Conservation (phyloP, 2,888 invertebrate genomes). For the Himalopsyche kuldschensis region DNA sequence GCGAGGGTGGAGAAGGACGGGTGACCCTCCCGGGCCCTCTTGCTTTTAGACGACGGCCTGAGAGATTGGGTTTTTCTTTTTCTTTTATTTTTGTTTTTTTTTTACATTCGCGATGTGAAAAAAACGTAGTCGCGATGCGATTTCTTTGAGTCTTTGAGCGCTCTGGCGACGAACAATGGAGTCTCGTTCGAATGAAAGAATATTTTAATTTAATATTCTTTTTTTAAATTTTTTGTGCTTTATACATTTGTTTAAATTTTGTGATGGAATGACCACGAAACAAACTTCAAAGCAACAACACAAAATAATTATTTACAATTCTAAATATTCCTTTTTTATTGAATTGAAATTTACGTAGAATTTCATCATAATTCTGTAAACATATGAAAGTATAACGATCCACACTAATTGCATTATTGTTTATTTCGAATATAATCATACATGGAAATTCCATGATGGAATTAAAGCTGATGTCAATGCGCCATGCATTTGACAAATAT, state of each 20-base stretch:
- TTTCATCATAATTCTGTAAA: too few relatives aligned
- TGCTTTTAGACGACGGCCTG: not conserved
- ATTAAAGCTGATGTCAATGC: too few relatives aligned
- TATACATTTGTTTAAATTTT: not conserved
- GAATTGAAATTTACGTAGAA: too few relatives aligned
- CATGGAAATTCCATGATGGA: too few relatives aligned
- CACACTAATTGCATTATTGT: too few relatives aligned
- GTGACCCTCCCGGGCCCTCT: slow-evolving; percentile 13
- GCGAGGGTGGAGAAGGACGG: slow-evolving; percentile 38
- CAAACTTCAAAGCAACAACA: not conserved
- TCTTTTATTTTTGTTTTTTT: not conserved
- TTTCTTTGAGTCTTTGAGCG: not conserved
- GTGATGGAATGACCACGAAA: not conserved
- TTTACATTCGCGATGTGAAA: not conserved
- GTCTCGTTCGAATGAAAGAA: not conserved
- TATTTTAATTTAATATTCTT: not conserved
- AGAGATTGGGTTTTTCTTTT: not conserved
- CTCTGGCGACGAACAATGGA: not conserved
- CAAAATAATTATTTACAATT: not conserved
- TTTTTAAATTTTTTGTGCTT: not conserved
- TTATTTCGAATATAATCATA: too few relatives aligned
- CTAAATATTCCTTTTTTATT: too few relatives aligned
- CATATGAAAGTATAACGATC: too few relatives aligned
- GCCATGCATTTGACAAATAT: too few relatives aligned
- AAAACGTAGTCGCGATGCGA: not conserved